Conservation (phyloP, 2,797 vertebrate genomes). For the Sandelia bainsii region DNA sequence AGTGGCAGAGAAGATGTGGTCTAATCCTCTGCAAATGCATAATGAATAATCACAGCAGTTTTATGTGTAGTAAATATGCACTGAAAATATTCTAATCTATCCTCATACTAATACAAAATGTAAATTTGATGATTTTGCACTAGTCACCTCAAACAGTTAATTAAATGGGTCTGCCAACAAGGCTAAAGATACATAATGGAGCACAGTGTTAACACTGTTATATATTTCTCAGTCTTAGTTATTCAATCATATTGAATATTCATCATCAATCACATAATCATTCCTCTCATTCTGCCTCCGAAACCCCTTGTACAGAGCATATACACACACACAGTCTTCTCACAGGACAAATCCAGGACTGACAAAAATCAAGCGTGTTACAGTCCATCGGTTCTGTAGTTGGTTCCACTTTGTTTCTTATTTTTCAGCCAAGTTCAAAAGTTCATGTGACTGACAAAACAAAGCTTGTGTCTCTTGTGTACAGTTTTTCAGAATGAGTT, state of each 20-base stretch:
- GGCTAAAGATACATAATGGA: background rate
- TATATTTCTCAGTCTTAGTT: background rate
- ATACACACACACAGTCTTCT: too few species aligned
- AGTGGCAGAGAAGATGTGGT: background rate
- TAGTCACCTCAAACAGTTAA: background rate
- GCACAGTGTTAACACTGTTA: background rate
- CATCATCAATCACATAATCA: background rate
- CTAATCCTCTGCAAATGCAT: too few species aligned
- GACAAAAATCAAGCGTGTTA: slow-evolving; percentile 1
- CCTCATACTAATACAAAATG: background rate
- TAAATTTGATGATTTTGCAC: slow-evolving; percentile 11
- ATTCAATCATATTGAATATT: background rate
- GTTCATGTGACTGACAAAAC: background rate
- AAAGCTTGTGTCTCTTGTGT: slow-evolving; percentile 7
- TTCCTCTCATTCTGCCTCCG: too few species aligned
- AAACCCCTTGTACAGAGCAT: too few species aligned
- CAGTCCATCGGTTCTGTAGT: background rate
- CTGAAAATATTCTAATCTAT: slow-evolving; percentile 1
- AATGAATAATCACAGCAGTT: background rate
- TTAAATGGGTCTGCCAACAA: background rate
- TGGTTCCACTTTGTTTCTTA: background rate
- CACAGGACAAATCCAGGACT: background rate
- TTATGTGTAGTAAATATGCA: background rate
- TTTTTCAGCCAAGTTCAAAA: slow-evolving; percentile 9
- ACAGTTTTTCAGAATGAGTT: background rate